These are phyloP conservation scores for Carassius gibelio DNA, from an alignment of 2,113 vertebrate species.

Conservation along the genomic window DNA sequence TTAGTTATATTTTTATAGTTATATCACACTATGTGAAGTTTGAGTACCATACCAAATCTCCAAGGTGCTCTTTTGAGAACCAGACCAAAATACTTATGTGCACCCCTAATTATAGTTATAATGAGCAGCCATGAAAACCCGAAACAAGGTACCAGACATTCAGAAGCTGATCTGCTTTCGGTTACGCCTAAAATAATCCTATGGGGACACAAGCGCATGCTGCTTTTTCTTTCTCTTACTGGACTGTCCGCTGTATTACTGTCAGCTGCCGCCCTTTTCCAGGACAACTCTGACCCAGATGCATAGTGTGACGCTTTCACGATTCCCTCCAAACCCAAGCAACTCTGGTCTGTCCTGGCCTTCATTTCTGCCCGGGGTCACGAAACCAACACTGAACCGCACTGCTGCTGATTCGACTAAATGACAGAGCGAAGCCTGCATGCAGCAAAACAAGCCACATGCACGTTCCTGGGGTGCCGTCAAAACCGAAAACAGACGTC, in stretches of 20 bases:
- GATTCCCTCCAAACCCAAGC: conserved; percentile 37
- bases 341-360: background rate
- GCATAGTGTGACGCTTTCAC: conserved; percentile 9
- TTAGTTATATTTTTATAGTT: too few relatives aligned
- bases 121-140: background rate
- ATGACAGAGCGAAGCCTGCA: conserved; percentile 11
- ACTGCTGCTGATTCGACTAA: conserved; percentile 32
- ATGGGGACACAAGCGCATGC: background rate
- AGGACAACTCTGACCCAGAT: conserved; percentile 10
- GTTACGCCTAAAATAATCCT: background rate
- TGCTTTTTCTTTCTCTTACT: background rate
- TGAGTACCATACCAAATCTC: too few relatives aligned
- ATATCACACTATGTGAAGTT: too few relatives aligned
- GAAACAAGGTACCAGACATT: background rate
- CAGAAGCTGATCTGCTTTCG: too few relatives aligned
- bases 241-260: conserved; percentile 29
- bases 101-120: too few relatives aligned
- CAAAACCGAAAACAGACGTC: background rate
- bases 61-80: too few relatives aligned
- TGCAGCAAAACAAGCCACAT: conserved; percentile 26
- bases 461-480: conserved; percentile 43
- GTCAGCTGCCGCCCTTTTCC: conserved; percentile 29
- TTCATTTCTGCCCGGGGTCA: background rate
- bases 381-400: conserved; percentile 7
- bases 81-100: too few relatives aligned